A percentile compares a stretch with the other conserved stretches of the same genome.
phyloP scores from a whole-genome alignment of 53 echinoderm and acorn worm species.

The Holothuria leucospilota region DNA sequence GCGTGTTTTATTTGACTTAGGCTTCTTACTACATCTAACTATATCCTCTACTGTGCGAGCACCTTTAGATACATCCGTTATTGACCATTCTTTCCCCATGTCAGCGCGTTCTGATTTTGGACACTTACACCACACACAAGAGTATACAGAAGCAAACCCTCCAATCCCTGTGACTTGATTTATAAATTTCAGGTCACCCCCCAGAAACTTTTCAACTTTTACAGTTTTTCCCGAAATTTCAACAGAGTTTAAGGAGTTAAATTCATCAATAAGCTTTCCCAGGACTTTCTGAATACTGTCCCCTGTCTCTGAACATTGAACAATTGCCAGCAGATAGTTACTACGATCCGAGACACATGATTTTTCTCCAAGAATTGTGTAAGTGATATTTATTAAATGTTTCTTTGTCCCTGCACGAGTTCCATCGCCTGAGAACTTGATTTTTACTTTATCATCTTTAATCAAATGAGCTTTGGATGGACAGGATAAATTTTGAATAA shows the following conservation, averaged over 20 bases:
- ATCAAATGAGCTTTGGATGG: slow-evolving; percentile 54
- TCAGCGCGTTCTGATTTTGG: slow-evolving; percentile 41
- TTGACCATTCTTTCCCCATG: slow-evolving; percentile 1
- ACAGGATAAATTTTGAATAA: slow-evolving; percentile 41
- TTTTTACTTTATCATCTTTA: slow-evolving; percentile 62
- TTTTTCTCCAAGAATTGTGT: slow-evolving; percentile 64
- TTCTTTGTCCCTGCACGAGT: slow-evolving; percentile 68
- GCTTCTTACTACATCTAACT: neutral
- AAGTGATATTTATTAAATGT: slow-evolving; percentile 68
- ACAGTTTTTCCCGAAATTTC: slow-evolving; percentile 48
- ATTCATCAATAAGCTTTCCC: slow-evolving; percentile 52
- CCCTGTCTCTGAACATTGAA: slow-evolving; percentile 73
- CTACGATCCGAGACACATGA: slow-evolving; percentile 67
- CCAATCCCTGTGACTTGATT: slow-evolving; percentile 76
- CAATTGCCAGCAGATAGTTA: slow-evolving; percentile 73
- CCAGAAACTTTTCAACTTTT: slow-evolving; percentile 58
- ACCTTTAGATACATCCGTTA: slow-evolving; percentile 11
- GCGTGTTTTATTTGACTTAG: slow-evolving; percentile 18
- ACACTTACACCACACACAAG: slow-evolving; percentile 83
- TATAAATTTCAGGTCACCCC: slow-evolving; percentile 72
- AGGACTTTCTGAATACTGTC: slow-evolving; percentile 64
- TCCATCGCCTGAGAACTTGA: slow-evolving; percentile 77
- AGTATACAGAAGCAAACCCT: slow-evolving; percentile 65
- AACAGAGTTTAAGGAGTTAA: slow-evolving; percentile 56
- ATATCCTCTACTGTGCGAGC: slow-evolving; percentile 5